Evolutionary conservation across 2,888 invertebrate species (phyloP).

Genomic region (Orthosia gracilis): DNA sequence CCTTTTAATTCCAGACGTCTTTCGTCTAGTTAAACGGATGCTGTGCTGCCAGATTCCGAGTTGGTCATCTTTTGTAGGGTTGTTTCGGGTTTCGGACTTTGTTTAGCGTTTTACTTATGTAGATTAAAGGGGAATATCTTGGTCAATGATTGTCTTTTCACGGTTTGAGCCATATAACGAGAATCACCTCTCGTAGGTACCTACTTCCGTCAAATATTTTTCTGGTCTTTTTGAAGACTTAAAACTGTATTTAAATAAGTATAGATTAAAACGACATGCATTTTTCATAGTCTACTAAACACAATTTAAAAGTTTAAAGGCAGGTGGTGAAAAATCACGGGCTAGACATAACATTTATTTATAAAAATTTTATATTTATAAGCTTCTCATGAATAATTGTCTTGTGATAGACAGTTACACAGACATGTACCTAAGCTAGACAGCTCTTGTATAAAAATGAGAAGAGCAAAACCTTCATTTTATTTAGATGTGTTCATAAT

Average conservation of each 20-base stretch:
- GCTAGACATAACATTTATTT: slow-evolving; percentile 13
- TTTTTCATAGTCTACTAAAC: slow-evolving; percentile 39
- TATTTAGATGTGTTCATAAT: neutral
- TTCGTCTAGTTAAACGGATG: slow-evolving; percentile 73
- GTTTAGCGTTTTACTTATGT: neutral
- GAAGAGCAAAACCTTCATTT: slow-evolving; percentile 1
- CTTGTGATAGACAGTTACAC: slow-evolving; percentile 48
- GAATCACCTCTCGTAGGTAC: too few species aligned
- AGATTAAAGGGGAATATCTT: neutral
- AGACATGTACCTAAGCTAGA: slow-evolving; percentile 26
- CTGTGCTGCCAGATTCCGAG: slow-evolving; percentile 28
- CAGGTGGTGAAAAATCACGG: slow-evolving; percentile 36
- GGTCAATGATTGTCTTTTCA: too few species aligned
- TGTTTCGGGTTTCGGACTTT: slow-evolving; percentile 4
- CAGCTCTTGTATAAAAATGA: slow-evolving; percentile 13
- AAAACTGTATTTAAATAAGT: slow-evolving; percentile 1
- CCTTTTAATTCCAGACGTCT: slow-evolving; percentile 89
- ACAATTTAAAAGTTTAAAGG: slow-evolving; percentile 43
- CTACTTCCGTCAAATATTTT: neutral
- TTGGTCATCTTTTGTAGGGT: neutral
- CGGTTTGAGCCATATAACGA: neutral
- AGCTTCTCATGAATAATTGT: slow-evolving; percentile 49
- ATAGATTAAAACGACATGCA: slow-evolving; percentile 17
- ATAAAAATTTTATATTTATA: slow-evolving; percentile 36
- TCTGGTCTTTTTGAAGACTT: neutral